Evolutionary conservation across 2,113 vertebrate species (phyloP).

Genomic region (Phodopus roborovskii): DNA sequence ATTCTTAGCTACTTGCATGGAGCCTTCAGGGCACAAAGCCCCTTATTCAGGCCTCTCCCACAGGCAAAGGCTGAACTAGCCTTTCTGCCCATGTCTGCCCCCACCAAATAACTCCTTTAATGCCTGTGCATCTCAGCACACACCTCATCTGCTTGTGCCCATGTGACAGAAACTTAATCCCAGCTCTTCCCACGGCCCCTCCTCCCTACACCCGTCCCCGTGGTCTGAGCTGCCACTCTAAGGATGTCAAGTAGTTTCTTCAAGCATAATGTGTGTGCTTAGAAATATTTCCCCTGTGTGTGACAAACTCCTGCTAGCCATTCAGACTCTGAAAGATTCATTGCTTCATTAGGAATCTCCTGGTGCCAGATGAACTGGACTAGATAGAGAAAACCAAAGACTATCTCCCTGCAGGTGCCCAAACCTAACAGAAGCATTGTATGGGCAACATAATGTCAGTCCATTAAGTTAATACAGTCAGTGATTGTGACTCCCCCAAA

Average conservation of each 20-base stretch:
- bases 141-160: background rate
- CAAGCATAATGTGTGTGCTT: background rate
- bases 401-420: background rate
- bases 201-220: accelerated
- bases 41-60: background rate
- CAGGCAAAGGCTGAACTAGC: background rate
- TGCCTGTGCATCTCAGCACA: background rate
- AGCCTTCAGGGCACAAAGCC: background rate
- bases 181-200: background rate
- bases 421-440: background rate
- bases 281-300: background rate
- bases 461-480: background rate
- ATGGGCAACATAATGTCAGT: background rate
- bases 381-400: background rate
- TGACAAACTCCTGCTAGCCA: background rate
- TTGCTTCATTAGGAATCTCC: background rate
- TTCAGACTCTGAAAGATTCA: background rate
- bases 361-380: background rate
- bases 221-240: background rate
- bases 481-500: background rate
- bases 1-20: too few species aligned
- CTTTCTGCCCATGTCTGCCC: background rate
- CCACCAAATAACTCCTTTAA: background rate
- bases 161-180: background rate
- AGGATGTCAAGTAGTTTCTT: background rate